A percentile compares a stretch with the other conserved stretches of the same genome.
Conservation (phyloP, 2,113 vertebrate species). For the Sceloporus tristichus region DNA sequence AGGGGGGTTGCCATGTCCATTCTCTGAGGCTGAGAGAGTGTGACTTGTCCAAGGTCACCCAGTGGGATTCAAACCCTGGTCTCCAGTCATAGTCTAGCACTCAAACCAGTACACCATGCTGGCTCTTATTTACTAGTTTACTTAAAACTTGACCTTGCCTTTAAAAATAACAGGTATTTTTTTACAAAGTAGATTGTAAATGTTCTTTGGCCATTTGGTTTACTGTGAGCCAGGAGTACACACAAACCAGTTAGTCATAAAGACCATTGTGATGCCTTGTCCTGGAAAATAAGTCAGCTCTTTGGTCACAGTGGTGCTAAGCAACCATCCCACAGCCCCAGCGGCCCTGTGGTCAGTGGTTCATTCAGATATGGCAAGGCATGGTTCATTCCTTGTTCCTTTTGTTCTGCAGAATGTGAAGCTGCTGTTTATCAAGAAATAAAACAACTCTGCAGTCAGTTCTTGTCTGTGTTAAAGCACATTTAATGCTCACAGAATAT, state of each 20-base stretch:
- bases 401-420: constrained; percentile 16
- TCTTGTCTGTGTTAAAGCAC: accelerated
- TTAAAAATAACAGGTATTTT: neutral
- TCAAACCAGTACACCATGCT: too few species aligned
- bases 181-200: neutral
- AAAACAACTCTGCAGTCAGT: constrained; percentile 17
- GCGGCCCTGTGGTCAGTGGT: constrained; percentile 14
- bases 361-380: neutral
- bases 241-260: neutral
- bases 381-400: neutral
- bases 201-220: neutral
- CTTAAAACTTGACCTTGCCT: constrained; percentile 15
- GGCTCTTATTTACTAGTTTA: neutral
- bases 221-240: neutral
- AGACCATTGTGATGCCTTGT: neutral
- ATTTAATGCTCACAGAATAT: accelerated
- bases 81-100: too few species aligned
- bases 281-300: constrained; percentile 18
- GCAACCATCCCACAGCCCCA: neutral
- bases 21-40: too few species aligned
- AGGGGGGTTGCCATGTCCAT: too few species aligned
- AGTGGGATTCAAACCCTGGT: too few species aligned
- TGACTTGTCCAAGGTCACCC: too few species aligned
- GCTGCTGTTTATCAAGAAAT: neutral
- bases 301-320: constrained; percentile 3